Evolutionary conservation across 2,113 vertebrate genomes (phyloP).

Genomic region (Carollia perspicillata): DNA sequence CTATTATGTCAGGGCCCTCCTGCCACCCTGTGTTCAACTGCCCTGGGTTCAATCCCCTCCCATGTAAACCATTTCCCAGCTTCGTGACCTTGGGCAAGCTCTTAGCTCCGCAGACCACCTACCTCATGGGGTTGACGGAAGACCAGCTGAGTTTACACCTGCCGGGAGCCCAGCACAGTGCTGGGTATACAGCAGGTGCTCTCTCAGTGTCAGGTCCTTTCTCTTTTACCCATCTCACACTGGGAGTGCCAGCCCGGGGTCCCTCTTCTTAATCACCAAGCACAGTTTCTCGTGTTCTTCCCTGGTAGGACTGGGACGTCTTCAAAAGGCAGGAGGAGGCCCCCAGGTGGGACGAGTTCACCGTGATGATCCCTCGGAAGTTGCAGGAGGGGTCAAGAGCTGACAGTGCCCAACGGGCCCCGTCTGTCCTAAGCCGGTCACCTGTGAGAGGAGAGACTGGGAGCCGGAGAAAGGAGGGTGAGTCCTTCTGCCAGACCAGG

Average conservation of each 20-base stretch:
- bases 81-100: not conserved
- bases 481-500: not conserved
- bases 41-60: not conserved
- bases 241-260: not conserved
- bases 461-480: slow-evolving; percentile 63
- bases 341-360: slow-evolving; percentile 46
- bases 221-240: not conserved
- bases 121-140: not conserved
- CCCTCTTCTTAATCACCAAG: not conserved
- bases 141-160: not conserved
- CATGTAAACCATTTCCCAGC: not conserved
- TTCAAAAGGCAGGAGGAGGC: slow-evolving; percentile 61
- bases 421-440: not conserved
- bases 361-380: slow-evolving; percentile 69
- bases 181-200: not conserved
- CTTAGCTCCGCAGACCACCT: not conserved
- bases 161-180: not conserved
- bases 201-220: not conserved
- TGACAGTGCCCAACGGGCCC: slow-evolving; percentile 69
- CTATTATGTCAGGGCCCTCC: not conserved
- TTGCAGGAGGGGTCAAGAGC: slow-evolving; percentile 65
- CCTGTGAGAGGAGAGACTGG: slow-evolving; percentile 10
- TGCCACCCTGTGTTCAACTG: not conserved
- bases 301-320: slow-evolving; percentile 76
- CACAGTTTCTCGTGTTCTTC: not conserved